Conservation (phyloP, 2,797 vertebrate species). For the Chaetodon trifasciatus region DNA sequence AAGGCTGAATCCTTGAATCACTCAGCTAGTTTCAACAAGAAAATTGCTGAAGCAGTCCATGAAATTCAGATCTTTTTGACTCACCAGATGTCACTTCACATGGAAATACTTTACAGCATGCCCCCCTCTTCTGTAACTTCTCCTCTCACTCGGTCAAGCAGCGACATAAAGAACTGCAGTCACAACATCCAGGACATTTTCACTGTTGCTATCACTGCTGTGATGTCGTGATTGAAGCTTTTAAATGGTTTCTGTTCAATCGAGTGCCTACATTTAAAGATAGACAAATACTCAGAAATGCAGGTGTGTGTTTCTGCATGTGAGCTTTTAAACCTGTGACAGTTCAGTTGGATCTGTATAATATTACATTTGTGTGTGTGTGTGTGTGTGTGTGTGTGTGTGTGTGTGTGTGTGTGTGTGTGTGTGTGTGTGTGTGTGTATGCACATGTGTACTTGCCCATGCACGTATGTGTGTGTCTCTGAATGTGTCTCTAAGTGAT, state of each 20-base stretch:
- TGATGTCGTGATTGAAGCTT: not conserved
- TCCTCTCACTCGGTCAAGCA: too few species aligned
- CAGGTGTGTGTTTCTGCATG: slow-evolving; percentile 9
- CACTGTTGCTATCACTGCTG: not conserved
- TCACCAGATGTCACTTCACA: not conserved
- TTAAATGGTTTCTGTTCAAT: not conserved
- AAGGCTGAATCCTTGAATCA: not conserved
- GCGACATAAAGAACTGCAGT: too few species aligned
- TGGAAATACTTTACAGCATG: too few species aligned
- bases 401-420: not conserved
- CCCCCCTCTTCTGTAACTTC: too few species aligned
- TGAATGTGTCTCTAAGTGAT: slow-evolving; percentile 72
- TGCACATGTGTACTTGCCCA: not conserved
- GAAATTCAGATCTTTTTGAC: not conserved
- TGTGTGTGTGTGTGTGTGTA: not conserved
- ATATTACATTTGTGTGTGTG: slow-evolving; percentile 4
- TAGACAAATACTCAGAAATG: not conserved
- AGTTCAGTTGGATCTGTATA: slow-evolving; percentile 29
- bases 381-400: not conserved
- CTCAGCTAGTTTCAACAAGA: not conserved
- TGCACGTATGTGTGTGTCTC: slow-evolving; percentile 25
- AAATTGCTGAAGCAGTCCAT: not conserved
- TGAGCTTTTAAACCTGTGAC: slow-evolving; percentile 23
- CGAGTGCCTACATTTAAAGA: not conserved
- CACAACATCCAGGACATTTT: too few species aligned